phyloP scores from a whole-genome alignment of 2,797 vertebrate genomes.

The Brotula barbata region DNA sequence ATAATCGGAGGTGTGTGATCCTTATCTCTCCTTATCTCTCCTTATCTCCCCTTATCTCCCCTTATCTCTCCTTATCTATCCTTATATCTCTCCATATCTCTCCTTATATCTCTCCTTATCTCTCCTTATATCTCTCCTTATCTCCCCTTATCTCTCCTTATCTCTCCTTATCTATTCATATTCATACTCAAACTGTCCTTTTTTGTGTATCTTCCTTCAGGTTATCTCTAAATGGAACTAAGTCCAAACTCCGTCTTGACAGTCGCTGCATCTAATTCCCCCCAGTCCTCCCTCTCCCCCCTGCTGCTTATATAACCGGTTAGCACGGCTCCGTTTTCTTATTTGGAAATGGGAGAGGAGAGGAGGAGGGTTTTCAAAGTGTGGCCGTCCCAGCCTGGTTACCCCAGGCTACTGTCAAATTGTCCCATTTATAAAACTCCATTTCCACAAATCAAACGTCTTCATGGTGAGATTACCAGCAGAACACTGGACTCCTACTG shows the following conservation, averaged over 20 bases:
- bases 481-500: slow-evolving; percentile 27
- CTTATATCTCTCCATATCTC: no score
- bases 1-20: no score
- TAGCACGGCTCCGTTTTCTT: slow-evolving; percentile 34
- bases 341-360: slow-evolving; percentile 23
- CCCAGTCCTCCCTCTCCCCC: slow-evolving; percentile 18
- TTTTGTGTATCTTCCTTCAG: slow-evolving; percentile 32
- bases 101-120: no score
- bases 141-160: no score
- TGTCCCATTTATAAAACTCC: slow-evolving; percentile 55
- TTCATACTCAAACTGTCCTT: no score
- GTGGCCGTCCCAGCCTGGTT: slow-evolving; percentile 27
- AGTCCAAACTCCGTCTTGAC: no score
- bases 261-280: slow-evolving; percentile 43
- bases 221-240: no score
- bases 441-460: slow-evolving; percentile 55
- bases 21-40: no score
- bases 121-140: no score
- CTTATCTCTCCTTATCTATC: no score
- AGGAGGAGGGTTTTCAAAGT: slow-evolving; percentile 13
- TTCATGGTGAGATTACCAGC: slow-evolving; percentile 35
- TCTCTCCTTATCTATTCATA: no score
- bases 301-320: slow-evolving; percentile 40
- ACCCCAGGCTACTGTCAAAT: slow-evolving; percentile 59
- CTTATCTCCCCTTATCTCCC: no score